phyloP scores from a whole-genome alignment of 2,888 invertebrate species.

The Mesochorus sp. region DNA sequence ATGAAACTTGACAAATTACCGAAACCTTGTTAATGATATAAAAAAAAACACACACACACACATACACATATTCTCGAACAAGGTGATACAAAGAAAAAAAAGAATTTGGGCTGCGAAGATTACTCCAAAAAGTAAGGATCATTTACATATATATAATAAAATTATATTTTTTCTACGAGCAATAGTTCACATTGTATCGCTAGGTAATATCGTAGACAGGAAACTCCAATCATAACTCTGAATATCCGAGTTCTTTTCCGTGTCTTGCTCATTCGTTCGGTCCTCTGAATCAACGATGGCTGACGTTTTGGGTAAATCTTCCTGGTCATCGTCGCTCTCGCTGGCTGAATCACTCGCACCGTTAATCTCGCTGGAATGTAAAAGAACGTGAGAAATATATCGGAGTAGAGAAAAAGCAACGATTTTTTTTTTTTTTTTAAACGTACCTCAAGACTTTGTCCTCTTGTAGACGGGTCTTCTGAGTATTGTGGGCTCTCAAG shows the following conservation, averaged over 20 bases:
- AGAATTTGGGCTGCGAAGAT: no score
- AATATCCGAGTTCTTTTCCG: slow-evolving; percentile 63
- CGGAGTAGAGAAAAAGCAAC: not conserved
- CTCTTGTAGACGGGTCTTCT: slow-evolving; percentile 63
- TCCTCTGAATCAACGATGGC: slow-evolving; percentile 47
- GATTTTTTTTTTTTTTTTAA: slow-evolving; percentile 14
- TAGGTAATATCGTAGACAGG: slow-evolving; percentile 73
- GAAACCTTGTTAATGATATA: slow-evolving; percentile 62
- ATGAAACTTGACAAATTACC: slow-evolving; percentile 66
- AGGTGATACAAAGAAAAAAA: not conserved
- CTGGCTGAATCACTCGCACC: slow-evolving; percentile 58
- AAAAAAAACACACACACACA: not conserved
- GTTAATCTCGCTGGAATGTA: slow-evolving; percentile 36
- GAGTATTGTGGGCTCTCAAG: slow-evolving; percentile 66
- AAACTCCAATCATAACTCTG: slow-evolving; percentile 74
- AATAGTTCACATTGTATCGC: slow-evolving; percentile 57
- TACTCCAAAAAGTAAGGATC: not conserved
- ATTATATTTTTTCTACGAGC: slow-evolving; percentile 42
- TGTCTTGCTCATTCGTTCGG: slow-evolving; percentile 31
- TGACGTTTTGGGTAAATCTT: slow-evolving; percentile 23
- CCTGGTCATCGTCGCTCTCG: slow-evolving; percentile 67
- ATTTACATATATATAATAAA: slow-evolving; percentile 7
- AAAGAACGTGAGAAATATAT: not conserved
- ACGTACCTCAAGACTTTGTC: slow-evolving; percentile 55
- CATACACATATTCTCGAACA: not conserved